Evolutionary conservation across 2,113 vertebrate species (phyloP), one percentile per base, ranked within the genome.

Genomic region (Trogon melanurus): DNA sequence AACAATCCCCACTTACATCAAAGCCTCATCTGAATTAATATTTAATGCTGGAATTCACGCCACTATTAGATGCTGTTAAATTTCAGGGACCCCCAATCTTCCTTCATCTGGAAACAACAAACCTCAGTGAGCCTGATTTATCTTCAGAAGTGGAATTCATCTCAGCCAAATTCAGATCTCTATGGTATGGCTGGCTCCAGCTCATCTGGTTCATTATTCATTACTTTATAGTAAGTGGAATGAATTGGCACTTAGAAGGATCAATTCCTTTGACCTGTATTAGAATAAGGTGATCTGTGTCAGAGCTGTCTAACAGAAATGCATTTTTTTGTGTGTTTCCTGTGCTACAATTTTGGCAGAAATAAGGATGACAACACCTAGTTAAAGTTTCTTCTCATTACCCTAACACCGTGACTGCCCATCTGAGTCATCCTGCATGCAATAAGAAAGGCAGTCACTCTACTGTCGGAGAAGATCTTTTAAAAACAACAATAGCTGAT

Each of bases 11-110:
- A 74, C 61, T 91, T 91, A 78, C 79, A 95, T 90, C 86, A 96
- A 93, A 94, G 56, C 32, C 67, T 89, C 72, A 61, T 91, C 69
- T 94, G 79, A 97, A 95, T 95, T 84, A 95, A 83, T 86, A 86
- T 45, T 72, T 38, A 19, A 61, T 81, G 69, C 53, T 84, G 72
- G 56, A 88, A 90, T 93, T 88, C 72, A 78, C 67, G 20, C 32
- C 61, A 36, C 61, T 81, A 90, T 91, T 74, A 93, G 32, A 72
- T 0, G 26, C 16, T 86, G 21, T 65, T 86, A 91, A 94, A 92
- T 93, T 69, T 64, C 54, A 72, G 65, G 27, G n/a, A 67, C 13
- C 38, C 41, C 17, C 12, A 17, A 8, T 36, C 21, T 65, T 90
- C 76, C 67, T 88, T 91, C 45, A 20, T 18, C 21, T 84, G 65